Conservation (phyloP, 2,113 vertebrate genomes). For the Rhabdomys dilectus region DNA sequence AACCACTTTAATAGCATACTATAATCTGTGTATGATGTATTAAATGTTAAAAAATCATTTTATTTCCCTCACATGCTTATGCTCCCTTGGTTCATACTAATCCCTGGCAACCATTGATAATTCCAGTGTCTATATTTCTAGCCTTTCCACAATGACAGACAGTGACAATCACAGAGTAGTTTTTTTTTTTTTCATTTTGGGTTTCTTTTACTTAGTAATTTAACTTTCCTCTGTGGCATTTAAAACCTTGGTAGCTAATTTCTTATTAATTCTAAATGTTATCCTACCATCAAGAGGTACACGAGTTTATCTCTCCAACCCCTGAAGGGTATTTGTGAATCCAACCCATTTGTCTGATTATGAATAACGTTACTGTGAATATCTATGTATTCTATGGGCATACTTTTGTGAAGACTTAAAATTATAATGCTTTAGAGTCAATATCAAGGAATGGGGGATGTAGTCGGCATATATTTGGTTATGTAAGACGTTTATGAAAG, state of each 20-base stretch:
- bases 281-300: not conserved
- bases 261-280: not conserved
- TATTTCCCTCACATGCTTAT: not conserved
- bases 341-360: not conserved
- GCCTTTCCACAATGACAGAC: not conserved
- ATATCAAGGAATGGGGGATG: not conserved
- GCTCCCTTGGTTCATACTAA: not conserved
- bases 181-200: not conserved
- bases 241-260: not conserved
- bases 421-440: not conserved
- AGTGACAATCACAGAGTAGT: not conserved
- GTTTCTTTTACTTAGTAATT: not conserved
- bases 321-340: not conserved
- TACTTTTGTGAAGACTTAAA: not conserved
- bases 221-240: not conserved
- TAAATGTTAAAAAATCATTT: not conserved
- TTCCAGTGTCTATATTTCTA: not conserved
- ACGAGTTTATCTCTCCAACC: not conserved
- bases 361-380: not conserved
- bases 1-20: not conserved
- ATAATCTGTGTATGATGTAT: not conserved
- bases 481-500: not conserved
- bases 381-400: not conserved
- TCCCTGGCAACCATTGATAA: not conserved
- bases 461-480: not conserved